phyloP scores from a whole-genome alignment of 2,888 invertebrate genomes.

The Erebia epiphron region DNA sequence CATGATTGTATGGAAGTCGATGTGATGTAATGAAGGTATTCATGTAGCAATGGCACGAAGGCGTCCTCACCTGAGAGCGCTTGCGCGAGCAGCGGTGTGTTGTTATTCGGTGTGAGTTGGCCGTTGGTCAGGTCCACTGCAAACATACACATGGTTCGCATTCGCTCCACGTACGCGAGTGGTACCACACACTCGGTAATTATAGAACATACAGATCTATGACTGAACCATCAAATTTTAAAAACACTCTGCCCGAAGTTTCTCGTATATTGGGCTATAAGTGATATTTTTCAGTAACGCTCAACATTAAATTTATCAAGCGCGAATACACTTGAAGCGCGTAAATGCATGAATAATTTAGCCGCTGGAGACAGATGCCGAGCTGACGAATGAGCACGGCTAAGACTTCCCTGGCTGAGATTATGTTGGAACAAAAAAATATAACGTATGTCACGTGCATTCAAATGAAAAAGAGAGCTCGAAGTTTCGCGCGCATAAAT shows the following conservation, averaged over 20 bases:
- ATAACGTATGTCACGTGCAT: slow-evolving; percentile 82
- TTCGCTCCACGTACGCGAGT: slow-evolving; percentile 74
- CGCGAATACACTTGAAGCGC: slow-evolving; percentile 70
- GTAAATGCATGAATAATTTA: slow-evolving; percentile 81
- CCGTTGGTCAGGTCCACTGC: slow-evolving; percentile 98
- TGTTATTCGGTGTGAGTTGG: slow-evolving; percentile 97
- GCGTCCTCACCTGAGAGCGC: slow-evolving; percentile 93
- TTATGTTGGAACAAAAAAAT: slow-evolving; percentile 80
- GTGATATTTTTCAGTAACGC: slow-evolving; percentile 1
- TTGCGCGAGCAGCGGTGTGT: slow-evolving; percentile 97
- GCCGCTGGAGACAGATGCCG: slow-evolving; percentile 73
- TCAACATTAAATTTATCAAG: slow-evolving; percentile 59
- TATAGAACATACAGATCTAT: slow-evolving; percentile 65
- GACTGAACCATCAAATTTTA: slow-evolving; percentile 72
- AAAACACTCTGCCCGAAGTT: background rate
- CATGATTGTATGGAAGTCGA: slow-evolving; percentile 25
- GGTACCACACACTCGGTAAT: slow-evolving; percentile 66
- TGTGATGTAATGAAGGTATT: slow-evolving; percentile 45
- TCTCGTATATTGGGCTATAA: background rate
- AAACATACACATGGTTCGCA: slow-evolving; percentile 87
- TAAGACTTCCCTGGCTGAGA: slow-evolving; percentile 67
- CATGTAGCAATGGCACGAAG: slow-evolving; percentile 42
- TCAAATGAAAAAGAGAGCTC: slow-evolving; percentile 82
- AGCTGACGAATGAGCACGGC: slow-evolving; percentile 72
- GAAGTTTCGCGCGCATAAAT: slow-evolving; percentile 82